Evolutionary conservation across 1,140 invertebrate genomes (phyloP), one percentile per base, ranked within the genome.

Genomic region (Heliconius hewitsoni): DNA sequence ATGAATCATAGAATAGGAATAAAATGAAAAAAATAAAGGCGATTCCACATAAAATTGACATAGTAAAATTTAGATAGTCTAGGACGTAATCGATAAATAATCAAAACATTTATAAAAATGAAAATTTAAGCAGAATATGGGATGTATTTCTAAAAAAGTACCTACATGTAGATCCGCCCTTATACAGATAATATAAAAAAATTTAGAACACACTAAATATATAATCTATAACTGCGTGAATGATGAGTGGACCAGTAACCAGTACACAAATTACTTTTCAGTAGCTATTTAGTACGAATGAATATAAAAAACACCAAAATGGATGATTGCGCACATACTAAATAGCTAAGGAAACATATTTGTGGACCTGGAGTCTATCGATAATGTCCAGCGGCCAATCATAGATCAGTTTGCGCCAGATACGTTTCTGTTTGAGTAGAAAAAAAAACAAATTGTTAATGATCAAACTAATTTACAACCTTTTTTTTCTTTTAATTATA

Each of bases 251-350:
- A 73, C 76, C 74, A 78, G 77, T 78, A 76, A 81, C 83, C 81
- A 86, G 85, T 85, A 86, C 87, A 88, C 85, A 89, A 89, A 87
- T 87, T 83, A 84, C 86, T 86, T 87, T 88, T 87, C 87, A 86
- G 78, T 89, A 89, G 87, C 86, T 89, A 89, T 89, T 89, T 89
- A 89, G 87, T 89, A 89, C 85, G 84, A 85, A 87, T 89, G 87
- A 83, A 82, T 77, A 66, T 16, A 66, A 52, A 52, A 52, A 76
- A 87, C 85, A 87, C 81, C 80, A 85, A 85, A 72, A 86, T 86
- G 87, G 81, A 86, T 89, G 87, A 86, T 84, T 87, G 86, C 85
- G 87, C 84, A 89, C 86, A 89, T 89, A 89, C 87, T 89, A 89
- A 89, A 89, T 89, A 89, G 87, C 87, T 89, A 89, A 85, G 85